These are phyloP conservation scores for Epinephelus fuscoguttatus DNA, from an alignment of 2,113 vertebrate genomes.

Conservation along the genomic window DNA sequence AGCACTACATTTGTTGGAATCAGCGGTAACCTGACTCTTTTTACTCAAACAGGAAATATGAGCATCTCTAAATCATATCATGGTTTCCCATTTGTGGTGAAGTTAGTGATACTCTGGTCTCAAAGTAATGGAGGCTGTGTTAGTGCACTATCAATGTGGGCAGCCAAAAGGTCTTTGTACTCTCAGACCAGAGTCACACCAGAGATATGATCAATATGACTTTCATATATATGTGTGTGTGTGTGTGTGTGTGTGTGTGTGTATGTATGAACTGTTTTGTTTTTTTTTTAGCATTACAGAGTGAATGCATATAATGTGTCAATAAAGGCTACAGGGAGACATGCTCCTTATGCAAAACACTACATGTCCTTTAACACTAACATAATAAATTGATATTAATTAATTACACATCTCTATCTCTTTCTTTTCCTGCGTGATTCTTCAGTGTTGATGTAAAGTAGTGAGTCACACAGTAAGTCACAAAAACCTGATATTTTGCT, in stretches of 20 bases:
- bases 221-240: not conserved
- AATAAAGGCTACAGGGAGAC: no score
- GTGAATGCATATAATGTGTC: no score
- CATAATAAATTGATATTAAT: not conserved
- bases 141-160: slow-evolving; percentile 20
- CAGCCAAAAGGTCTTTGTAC: not conserved
- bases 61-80: not conserved
- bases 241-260: no score
- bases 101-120: slow-evolving; percentile 16
- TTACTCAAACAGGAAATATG: slow-evolving; percentile 1
- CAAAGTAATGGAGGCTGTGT: slow-evolving; percentile 10
- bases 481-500: not conserved
- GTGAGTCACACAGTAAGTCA: not conserved
- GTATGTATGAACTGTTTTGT: no score
- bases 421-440: not conserved
- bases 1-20: not conserved
- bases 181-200: slow-evolving; percentile 7
- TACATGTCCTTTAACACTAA: no score
- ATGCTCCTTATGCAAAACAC: no score
- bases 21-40: not conserved
- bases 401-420: not conserved
- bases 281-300: no score
- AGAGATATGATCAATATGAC: slow-evolving; percentile 36
- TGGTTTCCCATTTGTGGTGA: slow-evolving; percentile 44
- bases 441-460: not conserved